phyloP scores from a whole-genome alignment of 2,888 invertebrate genomes.

The Acronicta psi region DNA sequence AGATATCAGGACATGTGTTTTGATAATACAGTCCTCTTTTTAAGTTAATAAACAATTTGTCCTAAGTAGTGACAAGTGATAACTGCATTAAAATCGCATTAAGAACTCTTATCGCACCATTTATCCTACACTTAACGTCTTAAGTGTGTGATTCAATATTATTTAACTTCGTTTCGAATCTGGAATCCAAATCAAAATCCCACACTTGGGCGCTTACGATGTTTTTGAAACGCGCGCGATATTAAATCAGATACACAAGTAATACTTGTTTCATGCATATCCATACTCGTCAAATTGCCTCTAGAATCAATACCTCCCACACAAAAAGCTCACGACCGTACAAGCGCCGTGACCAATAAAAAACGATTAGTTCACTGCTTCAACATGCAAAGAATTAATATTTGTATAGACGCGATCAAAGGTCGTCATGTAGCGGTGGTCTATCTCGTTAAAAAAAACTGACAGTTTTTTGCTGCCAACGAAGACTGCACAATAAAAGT shows the following conservation, averaged over 20 bases:
- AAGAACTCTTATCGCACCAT: constrained; percentile 35
- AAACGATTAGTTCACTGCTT: constrained; percentile 76
- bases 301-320: constrained; percentile 68
- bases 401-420: constrained; percentile 83
- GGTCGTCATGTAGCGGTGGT: constrained; percentile 74
- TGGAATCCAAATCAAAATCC: constrained; percentile 46
- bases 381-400: constrained; percentile 81
- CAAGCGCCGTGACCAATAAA: constrained; percentile 73
- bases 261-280: constrained; percentile 53
- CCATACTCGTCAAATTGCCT: constrained; percentile 62
- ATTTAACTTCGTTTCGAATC: constrained; percentile 43
- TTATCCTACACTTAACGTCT: constrained; percentile 44
- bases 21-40: constrained; percentile 41
- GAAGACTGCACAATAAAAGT: constrained; percentile 86
- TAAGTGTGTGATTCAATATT: constrained; percentile 33
- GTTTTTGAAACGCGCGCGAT: constrained; percentile 29
- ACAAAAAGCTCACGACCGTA: constrained; percentile 67
- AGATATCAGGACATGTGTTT: constrained; percentile 45
- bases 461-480: constrained; percentile 80
- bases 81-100: constrained; percentile 49
- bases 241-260: constrained; percentile 57
- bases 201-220: constrained; percentile 38
- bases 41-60: constrained; percentile 52
- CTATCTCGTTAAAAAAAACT: constrained; percentile 77
- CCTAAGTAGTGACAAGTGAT: constrained; percentile 39